Base-by-base conservation (phyloP, 2,888 invertebrate genomes). In the Gastracanthus pulcherrimus region DNA sequence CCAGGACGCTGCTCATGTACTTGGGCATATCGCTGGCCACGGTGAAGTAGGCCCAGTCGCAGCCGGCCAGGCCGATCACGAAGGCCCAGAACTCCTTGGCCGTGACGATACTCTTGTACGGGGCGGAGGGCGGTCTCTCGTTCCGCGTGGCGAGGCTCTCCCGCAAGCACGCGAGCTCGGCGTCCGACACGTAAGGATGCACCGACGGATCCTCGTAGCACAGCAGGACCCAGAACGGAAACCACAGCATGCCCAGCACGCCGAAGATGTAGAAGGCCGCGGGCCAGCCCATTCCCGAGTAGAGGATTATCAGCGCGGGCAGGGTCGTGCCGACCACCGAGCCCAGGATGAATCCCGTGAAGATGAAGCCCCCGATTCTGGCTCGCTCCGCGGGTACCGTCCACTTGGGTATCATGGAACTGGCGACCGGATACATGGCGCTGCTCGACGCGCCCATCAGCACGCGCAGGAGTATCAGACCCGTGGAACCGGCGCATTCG, bases 361-460 rank as follows among this genome's bases (percentile, higher is more conserved):
- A 70, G 11, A 70, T 31, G 11, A 60, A n/a, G 1, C 70, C 23
- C 4, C 58, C 23, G 13, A 69, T 38, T 41, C 4, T 45, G 1
- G 77, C 26, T 9, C 69, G n/a, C 7, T 94, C 93, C 0, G 94
- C 94, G 19, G 94, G 94, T 76, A 96, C 96, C 0, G 95, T 95
- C 96, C 96, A 96, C 86, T 95, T 93, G 0, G 96, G 95, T 16
- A 96, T 91, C 87, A 96, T 92, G 0, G 95, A 94, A 88, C 95
- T 96, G 85, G 97, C 92, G 0, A 97, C 96, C 3, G 95, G 96
- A 89, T 95, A 96, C 0, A 96, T 96, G 13, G 95, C 95, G 69
- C 96, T 96, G 94, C 96, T 96, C 83, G 96, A 96, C n/a, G 96
- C 92, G 62, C 97, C 97, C 92, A 96, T 96, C 13, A 96, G 87